These are phyloP conservation scores for Coreoperca whiteheadi DNA, from an alignment of 2,113 vertebrate species.

Conservation along the genomic window DNA sequence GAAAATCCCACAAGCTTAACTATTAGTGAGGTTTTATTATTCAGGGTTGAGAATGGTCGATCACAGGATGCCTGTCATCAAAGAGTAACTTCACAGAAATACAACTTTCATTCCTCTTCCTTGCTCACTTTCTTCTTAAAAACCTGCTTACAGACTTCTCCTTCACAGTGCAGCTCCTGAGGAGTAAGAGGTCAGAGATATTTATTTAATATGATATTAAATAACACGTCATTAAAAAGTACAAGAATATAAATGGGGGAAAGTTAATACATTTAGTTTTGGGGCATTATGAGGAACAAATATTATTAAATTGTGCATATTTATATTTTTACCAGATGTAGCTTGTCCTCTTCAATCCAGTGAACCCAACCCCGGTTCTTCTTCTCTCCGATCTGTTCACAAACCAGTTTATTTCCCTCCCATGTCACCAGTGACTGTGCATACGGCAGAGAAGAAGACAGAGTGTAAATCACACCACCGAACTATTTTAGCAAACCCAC, in stretches of 20 bases:
- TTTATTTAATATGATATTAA: neutral
- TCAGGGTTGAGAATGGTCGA: neutral
- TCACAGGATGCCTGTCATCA: neutral
- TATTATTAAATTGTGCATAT: neutral
- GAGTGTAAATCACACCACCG: neutral
- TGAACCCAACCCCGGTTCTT: constrained; percentile 91
- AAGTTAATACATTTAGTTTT: neutral
- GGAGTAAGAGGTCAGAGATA: neutral
- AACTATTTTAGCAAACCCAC: neutral
- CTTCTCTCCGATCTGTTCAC: constrained; percentile 91
- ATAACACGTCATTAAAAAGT: neutral
- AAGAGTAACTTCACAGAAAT: neutral
- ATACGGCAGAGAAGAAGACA: constrained; percentile 7
- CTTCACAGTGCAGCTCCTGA: constrained; percentile 91
- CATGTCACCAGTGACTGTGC: constrained; percentile 89
- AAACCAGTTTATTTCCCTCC: constrained; percentile 88
- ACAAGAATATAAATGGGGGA: neutral
- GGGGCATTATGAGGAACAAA: neutral
- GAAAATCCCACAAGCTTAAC: neutral
- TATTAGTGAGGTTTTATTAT: neutral
- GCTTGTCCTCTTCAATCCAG: constrained; percentile 90
- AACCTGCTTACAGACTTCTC: constrained; percentile 88
- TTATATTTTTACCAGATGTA: constrained; percentile 87
- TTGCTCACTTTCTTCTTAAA: constrained; percentile 83
- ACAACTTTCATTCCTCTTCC: constrained; percentile 33